Conservation (phyloP, 2,888 invertebrate genomes). For the Sicus ferrugineus region DNA sequence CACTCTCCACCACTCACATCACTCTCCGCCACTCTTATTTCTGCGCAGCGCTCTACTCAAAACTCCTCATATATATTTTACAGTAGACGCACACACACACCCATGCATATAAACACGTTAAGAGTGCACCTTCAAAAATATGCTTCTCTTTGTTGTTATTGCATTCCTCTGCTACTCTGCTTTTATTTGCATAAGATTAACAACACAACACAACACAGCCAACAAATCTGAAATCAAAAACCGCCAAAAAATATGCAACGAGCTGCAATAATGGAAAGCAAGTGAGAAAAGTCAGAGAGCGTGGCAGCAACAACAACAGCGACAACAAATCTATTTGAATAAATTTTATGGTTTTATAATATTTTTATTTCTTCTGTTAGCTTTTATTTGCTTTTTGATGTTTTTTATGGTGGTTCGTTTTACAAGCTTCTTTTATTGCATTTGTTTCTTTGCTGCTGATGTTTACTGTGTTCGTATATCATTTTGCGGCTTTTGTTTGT, state of each 20-base stretch:
- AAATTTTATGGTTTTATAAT: conserved; percentile 17
- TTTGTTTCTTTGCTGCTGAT: too few species aligned
- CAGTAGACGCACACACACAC: neutral
- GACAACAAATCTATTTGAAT: conserved; percentile 25
- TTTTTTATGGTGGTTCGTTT: neutral
- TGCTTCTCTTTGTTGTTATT: neutral
- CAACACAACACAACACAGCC: too few species aligned
- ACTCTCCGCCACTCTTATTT: too few species aligned
- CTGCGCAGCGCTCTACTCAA: neutral
- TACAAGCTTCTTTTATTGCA: neutral
- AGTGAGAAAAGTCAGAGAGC: neutral
- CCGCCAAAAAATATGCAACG: conserved; percentile 30
- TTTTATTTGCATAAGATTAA: conserved; percentile 30
- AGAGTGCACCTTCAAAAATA: conserved; percentile 10
- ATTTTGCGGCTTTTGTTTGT: neutral
- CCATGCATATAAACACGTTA: neutral
- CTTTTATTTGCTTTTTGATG: neutral
- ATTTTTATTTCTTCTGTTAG: conserved; percentile 4
- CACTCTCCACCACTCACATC: too few species aligned
- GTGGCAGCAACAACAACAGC: neutral
- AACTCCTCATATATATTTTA: neutral
- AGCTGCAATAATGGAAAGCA: neutral
- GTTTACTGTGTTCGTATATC: too few species aligned
- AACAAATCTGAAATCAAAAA: conserved; percentile 26
- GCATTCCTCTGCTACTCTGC: neutral